Evolutionary conservation across 2,888 invertebrate species (phyloP).

Genomic region (Actias luna): DNA sequence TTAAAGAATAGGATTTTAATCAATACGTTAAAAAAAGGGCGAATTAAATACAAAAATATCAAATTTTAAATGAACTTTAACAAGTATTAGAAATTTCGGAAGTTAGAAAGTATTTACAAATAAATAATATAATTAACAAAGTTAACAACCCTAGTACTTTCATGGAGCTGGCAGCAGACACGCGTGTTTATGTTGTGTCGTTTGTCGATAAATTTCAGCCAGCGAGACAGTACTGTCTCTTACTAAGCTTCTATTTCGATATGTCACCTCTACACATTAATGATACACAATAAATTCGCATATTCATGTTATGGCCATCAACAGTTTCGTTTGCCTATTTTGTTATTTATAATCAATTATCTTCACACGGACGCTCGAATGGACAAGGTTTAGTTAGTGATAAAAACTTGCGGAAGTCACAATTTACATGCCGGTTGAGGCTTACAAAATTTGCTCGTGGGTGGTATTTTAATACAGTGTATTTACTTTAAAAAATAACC

Average conservation of each 20-base stretch:
- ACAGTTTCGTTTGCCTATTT: not conserved
- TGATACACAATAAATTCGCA: not conserved
- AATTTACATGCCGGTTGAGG: not conserved
- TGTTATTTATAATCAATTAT: conserved; percentile 1
- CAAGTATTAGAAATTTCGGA: not conserved
- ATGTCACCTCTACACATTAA: not conserved
- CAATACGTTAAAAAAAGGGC: too few species aligned
- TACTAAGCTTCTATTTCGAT: not conserved
- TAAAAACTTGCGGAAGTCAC: not conserved
- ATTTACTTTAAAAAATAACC: not conserved
- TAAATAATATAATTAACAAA: not conserved
- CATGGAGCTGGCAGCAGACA: not conserved
- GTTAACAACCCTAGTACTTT: not conserved
- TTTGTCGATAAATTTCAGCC: not conserved
- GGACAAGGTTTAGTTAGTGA: not conserved
- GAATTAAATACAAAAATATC: too few species aligned
- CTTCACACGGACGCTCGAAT: not conserved
- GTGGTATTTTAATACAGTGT: not conserved
- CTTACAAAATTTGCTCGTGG: not conserved
- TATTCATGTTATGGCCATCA: not conserved
- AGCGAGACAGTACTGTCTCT: not conserved
- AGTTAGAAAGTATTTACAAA: not conserved
- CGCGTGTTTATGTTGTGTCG: not conserved
- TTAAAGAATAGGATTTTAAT: too few species aligned
- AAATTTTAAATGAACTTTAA: too few species aligned